Percentiles rank a stretch among this genome's conserved stretches.
phyloP scores from a whole-genome alignment of 2,888 invertebrate species.

The Melitaea athalia region DNA sequence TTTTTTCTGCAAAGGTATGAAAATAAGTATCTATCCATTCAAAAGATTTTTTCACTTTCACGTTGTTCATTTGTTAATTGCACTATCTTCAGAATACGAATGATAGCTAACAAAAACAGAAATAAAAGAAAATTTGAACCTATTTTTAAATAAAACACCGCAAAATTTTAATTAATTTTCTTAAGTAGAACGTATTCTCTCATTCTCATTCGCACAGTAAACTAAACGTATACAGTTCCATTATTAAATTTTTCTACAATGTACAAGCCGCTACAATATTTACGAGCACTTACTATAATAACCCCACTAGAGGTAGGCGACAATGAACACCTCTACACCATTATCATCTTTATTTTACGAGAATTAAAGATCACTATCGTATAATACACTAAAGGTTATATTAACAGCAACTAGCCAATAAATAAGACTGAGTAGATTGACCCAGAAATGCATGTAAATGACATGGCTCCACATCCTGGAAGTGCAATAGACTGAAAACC shows the following conservation, averaged over 20 bases:
- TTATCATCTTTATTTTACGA: not conserved
- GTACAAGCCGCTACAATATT: conserved; percentile 6
- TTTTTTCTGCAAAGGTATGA: too few relatives aligned
- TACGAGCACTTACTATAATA: conserved; percentile 20
- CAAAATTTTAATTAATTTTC: not conserved
- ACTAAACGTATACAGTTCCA: not conserved
- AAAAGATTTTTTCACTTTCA: too few relatives aligned
- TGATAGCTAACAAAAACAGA: too few relatives aligned
- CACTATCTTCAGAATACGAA: too few relatives aligned
- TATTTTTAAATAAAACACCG: not conserved
- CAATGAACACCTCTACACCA: not conserved
- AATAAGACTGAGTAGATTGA: conserved; percentile 5
- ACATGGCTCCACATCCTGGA: not conserved
- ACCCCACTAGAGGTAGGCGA: conserved; percentile 2
- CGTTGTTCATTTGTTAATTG: too few relatives aligned
- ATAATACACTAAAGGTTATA: not conserved
- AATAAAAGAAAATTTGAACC: too few relatives aligned
- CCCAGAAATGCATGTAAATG: conserved; percentile 2
- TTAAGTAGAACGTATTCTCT: not conserved
- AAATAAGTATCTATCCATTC: too few relatives aligned
- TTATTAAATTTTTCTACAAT: not conserved
- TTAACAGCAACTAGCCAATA: conserved; percentile 7
- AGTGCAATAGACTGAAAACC: not conserved
- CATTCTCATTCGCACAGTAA: not conserved
- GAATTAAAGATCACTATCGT: conserved; percentile 8